phyloP scores from a whole-genome alignment of 2,113 vertebrate species.

The Dromaius novaehollandiae region DNA sequence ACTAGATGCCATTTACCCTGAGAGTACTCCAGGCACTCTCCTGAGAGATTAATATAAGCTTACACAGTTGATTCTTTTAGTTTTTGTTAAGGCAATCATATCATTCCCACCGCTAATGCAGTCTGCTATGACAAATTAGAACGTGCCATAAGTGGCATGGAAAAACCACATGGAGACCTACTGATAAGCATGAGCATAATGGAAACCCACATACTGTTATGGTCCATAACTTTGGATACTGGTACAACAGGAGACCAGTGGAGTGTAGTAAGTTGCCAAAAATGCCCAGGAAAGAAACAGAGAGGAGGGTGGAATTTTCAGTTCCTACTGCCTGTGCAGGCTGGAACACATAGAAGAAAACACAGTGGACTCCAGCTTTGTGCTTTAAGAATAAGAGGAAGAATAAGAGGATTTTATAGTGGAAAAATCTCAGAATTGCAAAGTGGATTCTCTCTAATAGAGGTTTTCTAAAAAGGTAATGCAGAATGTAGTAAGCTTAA shows the following conservation, averaged over 20 bases:
- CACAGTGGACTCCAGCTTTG: not conserved
- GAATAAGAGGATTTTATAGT: not conserved
- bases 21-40: not conserved
- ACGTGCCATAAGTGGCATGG: not conserved
- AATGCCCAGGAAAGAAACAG: not conserved
- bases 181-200: not conserved
- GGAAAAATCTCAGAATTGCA: not conserved
- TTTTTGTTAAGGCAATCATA: conserved; percentile 23
- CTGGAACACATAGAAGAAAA: not conserved
- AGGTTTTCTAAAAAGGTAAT: not conserved
- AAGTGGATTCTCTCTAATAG: not conserved
- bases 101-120: conserved; percentile 29
- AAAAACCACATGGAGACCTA: not conserved
- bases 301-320: not conserved
- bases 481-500: not conserved
- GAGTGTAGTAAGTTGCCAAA: not conserved
- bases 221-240: not conserved
- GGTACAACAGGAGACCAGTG: not conserved
- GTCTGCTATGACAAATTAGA: not conserved
- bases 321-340: not conserved
- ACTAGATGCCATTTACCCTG: not conserved
- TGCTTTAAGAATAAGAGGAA: not conserved
- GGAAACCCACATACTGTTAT: not conserved
- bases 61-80: not conserved
- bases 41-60: not conserved